Evolutionary conservation across 1,140 invertebrate species (phyloP).

Genomic region (Alviniconcha marisindica): DNA sequence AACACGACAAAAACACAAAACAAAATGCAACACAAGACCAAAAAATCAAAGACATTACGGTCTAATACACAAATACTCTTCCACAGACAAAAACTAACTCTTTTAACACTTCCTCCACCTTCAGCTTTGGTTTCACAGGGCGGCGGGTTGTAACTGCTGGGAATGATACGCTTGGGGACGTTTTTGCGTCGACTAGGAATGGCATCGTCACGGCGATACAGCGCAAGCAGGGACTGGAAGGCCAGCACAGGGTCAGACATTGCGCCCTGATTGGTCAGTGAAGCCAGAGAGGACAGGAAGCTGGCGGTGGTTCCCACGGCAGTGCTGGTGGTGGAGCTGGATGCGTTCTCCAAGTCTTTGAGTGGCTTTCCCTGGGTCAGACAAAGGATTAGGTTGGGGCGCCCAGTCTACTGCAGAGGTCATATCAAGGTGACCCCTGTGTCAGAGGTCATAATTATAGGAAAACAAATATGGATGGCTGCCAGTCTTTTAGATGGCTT

Average conservation of each 20-base stretch:
- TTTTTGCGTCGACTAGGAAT: conserved; percentile 14
- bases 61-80: too few relatives aligned
- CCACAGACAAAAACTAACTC: too few relatives aligned
- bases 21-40: too few relatives aligned
- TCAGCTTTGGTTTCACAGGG: conserved; percentile 35
- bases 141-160: conserved; percentile 26
- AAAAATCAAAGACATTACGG: too few relatives aligned
- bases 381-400: too few relatives aligned
- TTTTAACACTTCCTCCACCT: conserved; percentile 14
- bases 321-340: not conserved
- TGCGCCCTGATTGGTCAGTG: conserved; percentile 14
- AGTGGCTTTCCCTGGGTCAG: not conserved
- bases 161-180: conserved; percentile 29
- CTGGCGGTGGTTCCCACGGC: not conserved
- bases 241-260: conserved; percentile 34
- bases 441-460: too few relatives aligned
- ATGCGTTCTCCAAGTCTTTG: not conserved
- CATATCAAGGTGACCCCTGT: too few relatives aligned
- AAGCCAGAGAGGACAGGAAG: conserved; percentile 17
- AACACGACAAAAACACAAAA: too few relatives aligned
- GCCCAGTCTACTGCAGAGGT: too few relatives aligned
- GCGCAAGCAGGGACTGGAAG: conserved; percentile 32
- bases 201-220: conserved; percentile 27
- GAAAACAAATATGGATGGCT: too few relatives aligned
- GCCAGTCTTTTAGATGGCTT: too few relatives aligned